phyloP scores from a whole-genome alignment of 2,797 vertebrate species.

The Erethizon dorsatum region DNA sequence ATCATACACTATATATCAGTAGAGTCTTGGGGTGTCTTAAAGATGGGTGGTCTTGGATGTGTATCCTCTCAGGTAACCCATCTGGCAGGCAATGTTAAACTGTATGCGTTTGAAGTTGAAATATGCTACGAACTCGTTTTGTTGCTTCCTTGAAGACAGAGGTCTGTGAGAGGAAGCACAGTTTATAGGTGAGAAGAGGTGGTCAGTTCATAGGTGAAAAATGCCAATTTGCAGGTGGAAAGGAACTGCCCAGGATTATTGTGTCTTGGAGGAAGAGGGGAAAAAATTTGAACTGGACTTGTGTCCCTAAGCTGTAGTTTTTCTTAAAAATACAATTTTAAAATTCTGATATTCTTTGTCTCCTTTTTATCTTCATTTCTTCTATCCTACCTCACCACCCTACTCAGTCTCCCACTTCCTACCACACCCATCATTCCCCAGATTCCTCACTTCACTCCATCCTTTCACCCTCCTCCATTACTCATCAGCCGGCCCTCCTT shows the following conservation, averaged over 20 bases:
- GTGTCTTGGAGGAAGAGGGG: background rate
- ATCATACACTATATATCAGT: background rate
- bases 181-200: background rate
- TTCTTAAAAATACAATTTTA: background rate
- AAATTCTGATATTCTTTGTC: background rate
- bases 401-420: background rate
- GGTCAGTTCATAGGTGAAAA: background rate
- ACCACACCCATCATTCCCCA: background rate
- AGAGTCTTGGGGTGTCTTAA: background rate
- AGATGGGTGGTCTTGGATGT: background rate
- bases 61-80: background rate
- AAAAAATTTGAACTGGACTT: background rate
- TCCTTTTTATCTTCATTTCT: background rate
- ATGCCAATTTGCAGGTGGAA: background rate
- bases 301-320: background rate
- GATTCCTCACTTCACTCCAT: background rate
- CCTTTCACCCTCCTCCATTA: background rate
- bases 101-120: background rate
- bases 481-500: background rate
- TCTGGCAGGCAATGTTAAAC: background rate
- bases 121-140: background rate
- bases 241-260: background rate
- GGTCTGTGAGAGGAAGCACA: background rate
- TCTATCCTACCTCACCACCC: background rate
- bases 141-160: background rate